Evolutionary conservation across 1,140 invertebrate species (phyloP).

Genomic region (Glomeris maerens): DNA sequence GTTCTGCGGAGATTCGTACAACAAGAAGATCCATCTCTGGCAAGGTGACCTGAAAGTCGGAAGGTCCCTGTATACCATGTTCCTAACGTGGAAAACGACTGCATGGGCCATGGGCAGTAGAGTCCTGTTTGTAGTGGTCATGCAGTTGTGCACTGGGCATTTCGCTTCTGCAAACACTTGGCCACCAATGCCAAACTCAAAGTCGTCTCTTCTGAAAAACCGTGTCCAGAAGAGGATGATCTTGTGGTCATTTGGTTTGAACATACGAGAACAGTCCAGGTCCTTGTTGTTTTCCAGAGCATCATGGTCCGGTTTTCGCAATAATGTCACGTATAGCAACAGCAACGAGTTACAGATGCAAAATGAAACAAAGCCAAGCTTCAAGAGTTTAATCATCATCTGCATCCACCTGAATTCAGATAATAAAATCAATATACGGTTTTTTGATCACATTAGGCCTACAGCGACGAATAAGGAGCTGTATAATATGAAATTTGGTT

Average conservation of each 20-base stretch:
- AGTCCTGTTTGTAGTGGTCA: slow-evolving; percentile 17
- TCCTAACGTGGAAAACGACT: slow-evolving; percentile 19
- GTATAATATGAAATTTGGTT: too few relatives aligned
- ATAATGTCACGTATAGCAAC: too few relatives aligned
- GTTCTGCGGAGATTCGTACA: slow-evolving; percentile 22
- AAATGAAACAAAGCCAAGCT: too few relatives aligned
- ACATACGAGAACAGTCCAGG: too few relatives aligned
- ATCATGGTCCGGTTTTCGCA: too few relatives aligned
- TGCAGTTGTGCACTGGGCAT: slow-evolving; percentile 19
- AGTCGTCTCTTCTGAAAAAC: background rate
- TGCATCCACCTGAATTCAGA: too few relatives aligned
- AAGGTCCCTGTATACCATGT: slow-evolving; percentile 12
- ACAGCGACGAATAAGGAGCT: too few relatives aligned
- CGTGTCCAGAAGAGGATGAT: background rate
- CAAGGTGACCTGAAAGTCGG: slow-evolving; percentile 10
- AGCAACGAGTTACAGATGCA: too few relatives aligned
- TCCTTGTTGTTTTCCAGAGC: too few relatives aligned
- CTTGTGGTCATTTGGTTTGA: background rate
- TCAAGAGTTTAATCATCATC: too few relatives aligned
- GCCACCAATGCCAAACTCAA: background rate
- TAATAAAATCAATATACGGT: too few relatives aligned
- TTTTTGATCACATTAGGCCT: too few relatives aligned
- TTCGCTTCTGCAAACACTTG: background rate
- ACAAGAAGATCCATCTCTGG: slow-evolving; percentile 22
- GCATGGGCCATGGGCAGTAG: slow-evolving; percentile 16